Conservation (phyloP, 1,140 invertebrate genomes). For the Proctacanthus coquilletti region DNA sequence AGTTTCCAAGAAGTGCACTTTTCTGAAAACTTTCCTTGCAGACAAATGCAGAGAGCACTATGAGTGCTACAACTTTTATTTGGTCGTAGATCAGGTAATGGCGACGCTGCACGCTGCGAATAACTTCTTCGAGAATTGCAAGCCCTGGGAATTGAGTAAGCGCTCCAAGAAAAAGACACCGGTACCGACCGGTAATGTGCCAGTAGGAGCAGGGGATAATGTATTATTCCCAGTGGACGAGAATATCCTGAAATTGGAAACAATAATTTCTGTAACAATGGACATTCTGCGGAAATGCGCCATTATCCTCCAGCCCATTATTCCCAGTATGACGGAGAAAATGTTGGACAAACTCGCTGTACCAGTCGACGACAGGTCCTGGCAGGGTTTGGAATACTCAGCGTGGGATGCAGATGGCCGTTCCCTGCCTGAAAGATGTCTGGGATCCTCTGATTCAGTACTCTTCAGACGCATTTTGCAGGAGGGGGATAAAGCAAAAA, state of each 20-base stretch:
- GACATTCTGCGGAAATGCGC: constrained; percentile 65
- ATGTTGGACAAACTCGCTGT: constrained; percentile 54
- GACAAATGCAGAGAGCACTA: constrained; percentile 50
- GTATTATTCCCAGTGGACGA: constrained; percentile 1
- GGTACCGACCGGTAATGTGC: neutral
- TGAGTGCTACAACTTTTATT: constrained; percentile 65
- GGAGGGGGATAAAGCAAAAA: constrained; percentile 8
- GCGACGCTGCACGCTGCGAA: constrained; percentile 60
- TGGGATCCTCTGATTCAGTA: constrained; percentile 15
- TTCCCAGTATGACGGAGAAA: constrained; percentile 51
- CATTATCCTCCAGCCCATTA: constrained; percentile 68
- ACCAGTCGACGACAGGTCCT: constrained; percentile 32
- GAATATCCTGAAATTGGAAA: constrained; percentile 39
- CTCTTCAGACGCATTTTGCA: constrained; percentile 21
- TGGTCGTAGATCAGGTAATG: constrained; percentile 65
- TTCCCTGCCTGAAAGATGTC: constrained; percentile 3
- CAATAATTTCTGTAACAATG: constrained; percentile 64
- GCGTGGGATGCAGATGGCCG: constrained; percentile 4
- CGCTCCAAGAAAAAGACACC: constrained; percentile 9
- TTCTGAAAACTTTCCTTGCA: constrained; percentile 18
- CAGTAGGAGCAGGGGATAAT: neutral
- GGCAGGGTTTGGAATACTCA: constrained; percentile 29
- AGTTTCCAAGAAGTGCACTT: neutral
- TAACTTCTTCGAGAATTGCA: constrained; percentile 65
- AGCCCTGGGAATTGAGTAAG: constrained; percentile 80